phyloP scores from a whole-genome alignment of 2,113 vertebrate genomes.

The Mus pahari region DNA sequence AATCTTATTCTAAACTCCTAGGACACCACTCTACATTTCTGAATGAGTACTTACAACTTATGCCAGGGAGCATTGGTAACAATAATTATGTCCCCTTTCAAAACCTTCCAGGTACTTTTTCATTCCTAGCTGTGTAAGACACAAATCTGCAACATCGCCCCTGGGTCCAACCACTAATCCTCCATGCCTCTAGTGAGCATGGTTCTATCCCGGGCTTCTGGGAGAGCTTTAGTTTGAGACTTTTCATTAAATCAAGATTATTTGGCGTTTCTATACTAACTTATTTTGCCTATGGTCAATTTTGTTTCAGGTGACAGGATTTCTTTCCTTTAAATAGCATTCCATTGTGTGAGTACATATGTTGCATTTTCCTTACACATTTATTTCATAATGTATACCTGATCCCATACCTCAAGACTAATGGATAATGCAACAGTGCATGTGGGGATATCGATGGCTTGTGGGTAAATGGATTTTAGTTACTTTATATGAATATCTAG shows the following conservation, averaged over 20 bases:
- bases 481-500: not conserved
- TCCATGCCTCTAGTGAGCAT: not conserved
- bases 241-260: not conserved
- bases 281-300: not conserved
- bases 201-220: not conserved
- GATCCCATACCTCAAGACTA: not conserved
- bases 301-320: not conserved
- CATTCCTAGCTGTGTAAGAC: not conserved
- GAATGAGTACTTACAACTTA: too few species aligned
- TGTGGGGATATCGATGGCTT: not conserved
- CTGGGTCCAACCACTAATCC: too few species aligned
- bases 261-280: not conserved
- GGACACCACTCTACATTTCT: not conserved
- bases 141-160: not conserved
- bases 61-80: not conserved
- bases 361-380: not conserved
- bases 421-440: not conserved
- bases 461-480: not conserved
- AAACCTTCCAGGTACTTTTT: not conserved
- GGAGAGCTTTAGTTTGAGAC: not conserved
- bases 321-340: not conserved
- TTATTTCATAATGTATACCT: not conserved
- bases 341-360: not conserved
- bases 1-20: not conserved
- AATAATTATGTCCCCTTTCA: not conserved